These are phyloP conservation scores for Drosophila ananassae DNA, from an alignment of 1,140 invertebrate genomes.

Conservation along the genomic window DNA sequence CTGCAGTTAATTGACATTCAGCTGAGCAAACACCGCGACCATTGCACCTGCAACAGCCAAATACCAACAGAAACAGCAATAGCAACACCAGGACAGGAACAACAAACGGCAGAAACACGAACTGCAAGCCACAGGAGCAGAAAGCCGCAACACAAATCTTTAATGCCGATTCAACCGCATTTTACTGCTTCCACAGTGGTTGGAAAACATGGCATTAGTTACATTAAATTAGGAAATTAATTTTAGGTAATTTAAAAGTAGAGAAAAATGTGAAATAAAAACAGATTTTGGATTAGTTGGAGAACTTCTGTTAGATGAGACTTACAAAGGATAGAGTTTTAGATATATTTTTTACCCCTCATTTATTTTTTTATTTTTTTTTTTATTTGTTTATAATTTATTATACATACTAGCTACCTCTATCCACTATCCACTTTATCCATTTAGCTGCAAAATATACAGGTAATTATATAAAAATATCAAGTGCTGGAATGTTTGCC, in stretches of 20 bases:
- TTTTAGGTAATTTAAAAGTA: background rate
- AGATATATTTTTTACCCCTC: background rate
- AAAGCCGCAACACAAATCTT: conserved; percentile 77
- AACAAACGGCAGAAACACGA: conserved; percentile 46
- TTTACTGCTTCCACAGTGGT: conserved; percentile 48
- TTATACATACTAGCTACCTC: background rate
- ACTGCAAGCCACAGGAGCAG: conserved; percentile 43
- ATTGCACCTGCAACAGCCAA: conserved; percentile 18
- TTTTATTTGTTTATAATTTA: background rate
- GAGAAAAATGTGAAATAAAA: background rate
- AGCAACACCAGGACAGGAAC: conserved; percentile 26
- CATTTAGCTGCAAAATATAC: conserved; percentile 2
- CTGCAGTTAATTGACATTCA: conserved; percentile 73
- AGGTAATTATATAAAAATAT: conserved; percentile 15
- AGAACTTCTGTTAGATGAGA: too few species aligned
- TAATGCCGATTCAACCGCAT: conserved; percentile 71
- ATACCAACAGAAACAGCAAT: conserved; percentile 5
- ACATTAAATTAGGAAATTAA: conserved; percentile 6
- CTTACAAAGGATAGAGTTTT: too few species aligned
- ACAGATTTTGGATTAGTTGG: background rate
- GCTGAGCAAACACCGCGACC: conserved; percentile 57
- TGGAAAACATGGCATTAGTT: too few species aligned
- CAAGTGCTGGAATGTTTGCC: background rate
- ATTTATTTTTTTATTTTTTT: too few species aligned
- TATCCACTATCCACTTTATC: background rate